Conservation (phyloP, 2,888 invertebrate species). For the Campoplex nolae region DNA sequence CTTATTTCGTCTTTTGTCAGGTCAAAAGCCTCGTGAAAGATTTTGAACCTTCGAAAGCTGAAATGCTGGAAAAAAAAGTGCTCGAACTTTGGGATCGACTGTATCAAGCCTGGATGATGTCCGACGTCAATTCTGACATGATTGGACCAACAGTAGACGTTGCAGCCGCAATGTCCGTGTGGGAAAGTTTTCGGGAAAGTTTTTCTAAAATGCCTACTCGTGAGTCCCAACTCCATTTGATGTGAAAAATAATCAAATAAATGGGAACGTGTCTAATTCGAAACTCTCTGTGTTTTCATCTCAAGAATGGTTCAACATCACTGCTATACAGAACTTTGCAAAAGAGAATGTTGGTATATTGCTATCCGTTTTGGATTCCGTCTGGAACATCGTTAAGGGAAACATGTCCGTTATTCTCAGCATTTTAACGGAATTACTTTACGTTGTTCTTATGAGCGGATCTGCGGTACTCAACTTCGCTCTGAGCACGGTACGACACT, state of each 20-base stretch:
- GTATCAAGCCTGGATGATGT: slow-evolving; percentile 96
- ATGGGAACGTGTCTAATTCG: background rate
- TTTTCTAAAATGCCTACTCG: slow-evolving; percentile 90
- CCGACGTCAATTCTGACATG: slow-evolving; percentile 86
- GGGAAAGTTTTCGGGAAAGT: slow-evolving; percentile 90
- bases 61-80: slow-evolving; percentile 94
- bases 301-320: slow-evolving; percentile 89
- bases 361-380: slow-evolving; percentile 93
- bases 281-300: slow-evolving; percentile 78
- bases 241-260: background rate
- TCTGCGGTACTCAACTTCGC: slow-evolving; percentile 95
- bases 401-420: slow-evolving; percentile 95
- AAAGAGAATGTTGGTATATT: slow-evolving; percentile 96
- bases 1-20: slow-evolving; percentile 82
- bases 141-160: slow-evolving; percentile 91
- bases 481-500: slow-evolving; percentile 90
- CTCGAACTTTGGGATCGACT: slow-evolving; percentile 97
- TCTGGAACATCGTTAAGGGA: slow-evolving; percentile 96
- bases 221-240: slow-evolving; percentile 79
- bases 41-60: slow-evolving; percentile 92
- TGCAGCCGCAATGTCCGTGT: slow-evolving; percentile 90
- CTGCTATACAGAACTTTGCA: slow-evolving; percentile 92
- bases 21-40: slow-evolving; percentile 92
- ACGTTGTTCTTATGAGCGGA: slow-evolving; percentile 94
- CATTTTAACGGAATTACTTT: slow-evolving; percentile 94